phyloP scores from a whole-genome alignment of 2,797 vertebrate genomes.

The Bovichtus diacanthus region DNA sequence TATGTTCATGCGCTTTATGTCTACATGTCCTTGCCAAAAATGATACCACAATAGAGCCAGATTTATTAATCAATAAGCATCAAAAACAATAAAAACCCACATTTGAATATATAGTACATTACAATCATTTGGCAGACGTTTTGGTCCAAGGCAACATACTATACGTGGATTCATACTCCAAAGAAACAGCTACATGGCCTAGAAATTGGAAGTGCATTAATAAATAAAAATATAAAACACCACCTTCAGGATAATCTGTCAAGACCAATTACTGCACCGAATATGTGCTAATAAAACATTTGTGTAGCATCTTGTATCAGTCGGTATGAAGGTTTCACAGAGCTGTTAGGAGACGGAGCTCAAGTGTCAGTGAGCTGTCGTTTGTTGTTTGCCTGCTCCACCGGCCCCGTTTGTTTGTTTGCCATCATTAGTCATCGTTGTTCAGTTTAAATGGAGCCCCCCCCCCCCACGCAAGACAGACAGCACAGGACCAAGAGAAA shows the following conservation, averaged over 20 bases:
- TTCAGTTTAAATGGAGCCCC: constrained; percentile 53
- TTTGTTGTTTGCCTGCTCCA: constrained; percentile 48
- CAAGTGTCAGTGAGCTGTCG: constrained; percentile 48
- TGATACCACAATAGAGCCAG: neutral
- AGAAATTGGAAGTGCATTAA: neutral
- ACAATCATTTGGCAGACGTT: neutral
- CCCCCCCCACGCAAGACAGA: constrained; percentile 29
- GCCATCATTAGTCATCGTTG: constrained; percentile 68
- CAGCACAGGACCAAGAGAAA: constrained; percentile 64
- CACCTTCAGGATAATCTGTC: neutral
- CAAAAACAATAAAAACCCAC: neutral
- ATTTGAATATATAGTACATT: neutral
- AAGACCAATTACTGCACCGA: neutral
- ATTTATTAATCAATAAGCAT: neutral
- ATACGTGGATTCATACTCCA: neutral
- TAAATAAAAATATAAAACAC: neutral
- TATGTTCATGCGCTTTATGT: neutral
- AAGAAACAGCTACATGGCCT: neutral
- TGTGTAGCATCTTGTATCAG: neutral
- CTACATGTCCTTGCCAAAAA: neutral
- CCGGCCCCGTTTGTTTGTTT: constrained; percentile 58
- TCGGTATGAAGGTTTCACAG: neutral
- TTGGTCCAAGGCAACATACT: neutral
- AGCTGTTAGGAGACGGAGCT: constrained; percentile 37
- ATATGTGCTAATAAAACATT: neutral